phyloP scores from a whole-genome alignment of 2,888 invertebrate genomes.

The Pycnomerus fuliginosus region DNA sequence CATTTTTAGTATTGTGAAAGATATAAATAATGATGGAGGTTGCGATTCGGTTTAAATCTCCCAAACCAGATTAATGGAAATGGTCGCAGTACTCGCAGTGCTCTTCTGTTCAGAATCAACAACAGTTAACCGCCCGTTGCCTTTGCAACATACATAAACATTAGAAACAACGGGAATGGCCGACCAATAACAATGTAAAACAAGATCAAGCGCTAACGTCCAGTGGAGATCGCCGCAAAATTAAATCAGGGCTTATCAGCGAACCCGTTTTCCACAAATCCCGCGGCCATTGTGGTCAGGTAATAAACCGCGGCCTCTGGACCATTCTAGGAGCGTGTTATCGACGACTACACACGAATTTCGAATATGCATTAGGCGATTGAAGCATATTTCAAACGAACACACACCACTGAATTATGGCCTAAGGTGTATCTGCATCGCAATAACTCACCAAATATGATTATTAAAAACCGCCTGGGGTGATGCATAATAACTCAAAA shows the following conservation, averaged over 20 bases:
- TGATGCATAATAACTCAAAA: too few species aligned
- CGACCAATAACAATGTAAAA: slow-evolving; percentile 44
- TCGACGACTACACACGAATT: slow-evolving; percentile 26
- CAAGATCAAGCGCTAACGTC: slow-evolving; percentile 46
- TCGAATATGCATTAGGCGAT: slow-evolving; percentile 33
- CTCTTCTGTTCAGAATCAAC: slow-evolving; percentile 37
- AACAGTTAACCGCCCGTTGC: slow-evolving; percentile 32
- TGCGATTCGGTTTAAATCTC: slow-evolving; percentile 30
- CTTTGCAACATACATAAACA: slow-evolving; percentile 27
- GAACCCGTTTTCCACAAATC: slow-evolving; percentile 39
- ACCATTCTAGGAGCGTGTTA: slow-evolving; percentile 9
- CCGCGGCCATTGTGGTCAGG: slow-evolving; percentile 39
- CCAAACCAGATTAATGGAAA: slow-evolving; percentile 42
- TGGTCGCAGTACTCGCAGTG: slow-evolving; percentile 30
- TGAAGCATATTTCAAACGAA: slow-evolving; percentile 34
- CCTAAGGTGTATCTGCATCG: slow-evolving; percentile 32
- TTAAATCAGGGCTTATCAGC: slow-evolving; percentile 49
- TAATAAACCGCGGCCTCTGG: slow-evolving; percentile 38
- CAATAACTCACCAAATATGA: slow-evolving; percentile 20
- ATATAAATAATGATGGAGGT: slow-evolving; percentile 29
- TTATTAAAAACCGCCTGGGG: slow-evolving; percentile 23
- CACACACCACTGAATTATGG: slow-evolving; percentile 32
- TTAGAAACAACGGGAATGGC: slow-evolving; percentile 22
- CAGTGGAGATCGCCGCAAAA: slow-evolving; percentile 46
- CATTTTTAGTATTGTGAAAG: too few species aligned